Conservation (phyloP, 2,888 invertebrate genomes). For the Hirudinaria manillensis region DNA sequence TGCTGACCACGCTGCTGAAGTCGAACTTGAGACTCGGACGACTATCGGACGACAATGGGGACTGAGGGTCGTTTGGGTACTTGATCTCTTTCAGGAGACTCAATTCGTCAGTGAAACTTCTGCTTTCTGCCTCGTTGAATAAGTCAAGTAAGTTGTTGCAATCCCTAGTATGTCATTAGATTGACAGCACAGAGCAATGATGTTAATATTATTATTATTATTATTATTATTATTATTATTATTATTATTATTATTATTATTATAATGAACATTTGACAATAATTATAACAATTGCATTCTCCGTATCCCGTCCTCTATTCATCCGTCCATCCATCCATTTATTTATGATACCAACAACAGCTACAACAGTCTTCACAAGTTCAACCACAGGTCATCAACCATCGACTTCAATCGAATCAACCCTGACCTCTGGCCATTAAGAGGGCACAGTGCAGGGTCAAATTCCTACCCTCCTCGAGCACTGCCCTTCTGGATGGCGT, state of each 20-base stretch:
- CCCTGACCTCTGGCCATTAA: conserved; percentile 22
- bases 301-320: too few relatives aligned
- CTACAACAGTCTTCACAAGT: too few relatives aligned
- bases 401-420: background rate
- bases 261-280: too few relatives aligned
- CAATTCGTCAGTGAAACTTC: conserved; percentile 30
- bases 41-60: background rate
- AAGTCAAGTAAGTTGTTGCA: background rate
- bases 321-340: background rate
- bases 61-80: background rate
- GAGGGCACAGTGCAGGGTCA: conserved; percentile 30
- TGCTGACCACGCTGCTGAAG: background rate
- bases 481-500: conserved; percentile 26
- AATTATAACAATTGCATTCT: too few relatives aligned
- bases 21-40: conserved; percentile 1
- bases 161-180: too few relatives aligned
- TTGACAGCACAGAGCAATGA: too few relatives aligned
- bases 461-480: conserved; percentile 18
- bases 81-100: background rate
- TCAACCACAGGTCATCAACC: background rate
- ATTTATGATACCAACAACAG: background rate
- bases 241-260: too few relatives aligned
- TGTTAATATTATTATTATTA: too few relatives aligned
- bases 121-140: conserved; percentile 5
- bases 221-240: too few relatives aligned